These are phyloP conservation scores for Sinocyclocheilus grahami DNA, from an alignment of 2,113 vertebrate genomes.

Conservation along the genomic window DNA sequence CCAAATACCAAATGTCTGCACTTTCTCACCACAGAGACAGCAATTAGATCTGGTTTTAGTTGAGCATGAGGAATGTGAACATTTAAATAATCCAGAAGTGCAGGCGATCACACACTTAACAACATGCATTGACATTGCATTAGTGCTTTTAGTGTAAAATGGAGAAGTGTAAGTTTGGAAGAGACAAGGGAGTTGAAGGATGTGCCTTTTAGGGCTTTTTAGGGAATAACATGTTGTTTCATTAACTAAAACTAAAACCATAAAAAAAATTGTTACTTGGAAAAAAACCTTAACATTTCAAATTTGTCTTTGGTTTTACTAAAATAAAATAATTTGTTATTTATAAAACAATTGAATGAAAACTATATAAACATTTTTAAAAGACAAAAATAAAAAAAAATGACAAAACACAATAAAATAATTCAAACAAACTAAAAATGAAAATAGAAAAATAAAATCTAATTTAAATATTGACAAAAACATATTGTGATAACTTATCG, in stretches of 20 bases:
- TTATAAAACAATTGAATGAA: background rate
- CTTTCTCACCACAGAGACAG: background rate
- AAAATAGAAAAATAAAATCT: background rate
- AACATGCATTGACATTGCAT: constrained; percentile 47
- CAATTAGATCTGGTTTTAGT: constrained; percentile 7
- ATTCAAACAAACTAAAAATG: background rate
- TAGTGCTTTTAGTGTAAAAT: constrained; percentile 47
- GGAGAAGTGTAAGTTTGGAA: background rate
- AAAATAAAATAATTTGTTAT: background rate
- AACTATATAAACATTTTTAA: background rate
- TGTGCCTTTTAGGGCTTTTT: background rate
- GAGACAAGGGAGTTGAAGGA: background rate
- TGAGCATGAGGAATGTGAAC: constrained; percentile 21
- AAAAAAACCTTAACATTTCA: no score
- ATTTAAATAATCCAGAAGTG: constrained; percentile 58
- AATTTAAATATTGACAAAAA: background rate
- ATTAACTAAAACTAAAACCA: background rate
- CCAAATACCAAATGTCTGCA: background rate
- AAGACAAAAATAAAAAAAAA: background rate
- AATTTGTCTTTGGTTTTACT: no score
- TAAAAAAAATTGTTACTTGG: no score
- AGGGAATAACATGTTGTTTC: background rate
- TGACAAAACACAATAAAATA: background rate
- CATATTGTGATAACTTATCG: background rate
- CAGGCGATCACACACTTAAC: constrained; percentile 33